Conservation (phyloP, 2,888 invertebrate species). For the Caenorhabditis afra region DNA sequence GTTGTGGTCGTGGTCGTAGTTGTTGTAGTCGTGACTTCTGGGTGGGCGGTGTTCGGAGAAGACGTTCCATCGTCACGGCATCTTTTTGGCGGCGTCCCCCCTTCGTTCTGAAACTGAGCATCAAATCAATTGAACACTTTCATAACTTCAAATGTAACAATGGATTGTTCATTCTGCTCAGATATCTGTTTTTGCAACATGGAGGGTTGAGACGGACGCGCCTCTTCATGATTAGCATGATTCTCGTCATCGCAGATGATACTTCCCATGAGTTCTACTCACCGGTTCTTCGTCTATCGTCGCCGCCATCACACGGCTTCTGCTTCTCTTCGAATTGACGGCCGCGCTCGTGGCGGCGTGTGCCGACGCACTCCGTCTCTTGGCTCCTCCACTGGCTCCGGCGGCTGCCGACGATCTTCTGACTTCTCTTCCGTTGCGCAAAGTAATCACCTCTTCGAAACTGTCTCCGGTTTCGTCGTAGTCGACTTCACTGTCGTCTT, state of each 20-base stretch:
- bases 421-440: constrained; percentile 47
- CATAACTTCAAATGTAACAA: not conserved
- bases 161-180: constrained; percentile 40
- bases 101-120: constrained; percentile 41
- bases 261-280: constrained; percentile 23
- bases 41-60: not conserved
- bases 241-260: constrained; percentile 45
- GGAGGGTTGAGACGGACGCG: constrained; percentile 46
- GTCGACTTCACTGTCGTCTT: constrained; percentile 64
- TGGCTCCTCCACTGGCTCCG: constrained; percentile 15
- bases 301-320: constrained; percentile 54
- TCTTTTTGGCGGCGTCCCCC: constrained; percentile 53
- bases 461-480: constrained; percentile 68
- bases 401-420: constrained; percentile 32
- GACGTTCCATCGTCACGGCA: constrained; percentile 43
- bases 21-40: constrained; percentile 51
- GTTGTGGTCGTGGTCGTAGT: constrained; percentile 52
- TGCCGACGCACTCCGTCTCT: constrained; percentile 41
- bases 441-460: constrained; percentile 46
- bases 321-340: constrained; percentile 54
- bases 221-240: constrained; percentile 60
- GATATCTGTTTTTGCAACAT: constrained; percentile 40
- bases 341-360: constrained; percentile 26
- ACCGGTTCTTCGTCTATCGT: constrained; percentile 59
- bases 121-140: not conserved